Conservation (phyloP, 2,888 invertebrate genomes). For the Mongoloraphidia duomilia region DNA sequence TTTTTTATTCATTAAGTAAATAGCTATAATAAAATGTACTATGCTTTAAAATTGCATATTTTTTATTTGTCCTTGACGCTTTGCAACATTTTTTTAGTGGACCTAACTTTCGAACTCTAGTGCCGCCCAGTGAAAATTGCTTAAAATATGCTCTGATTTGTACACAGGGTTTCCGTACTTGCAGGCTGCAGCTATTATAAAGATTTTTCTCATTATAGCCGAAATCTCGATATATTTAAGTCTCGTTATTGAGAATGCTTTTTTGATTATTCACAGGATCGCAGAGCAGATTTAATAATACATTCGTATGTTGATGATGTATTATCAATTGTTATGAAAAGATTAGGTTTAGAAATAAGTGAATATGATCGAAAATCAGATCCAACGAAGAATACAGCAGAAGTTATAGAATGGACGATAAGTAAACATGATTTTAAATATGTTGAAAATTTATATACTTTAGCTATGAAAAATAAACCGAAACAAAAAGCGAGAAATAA, state of each 20-base stretch:
- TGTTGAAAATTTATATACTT: slow-evolving; percentile 46
- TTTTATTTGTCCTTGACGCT: too few species aligned
- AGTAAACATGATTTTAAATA: slow-evolving; percentile 40
- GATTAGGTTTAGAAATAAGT: slow-evolving; percentile 58
- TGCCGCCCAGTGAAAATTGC: too few species aligned
- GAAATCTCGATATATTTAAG: background rate
- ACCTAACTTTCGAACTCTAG: too few species aligned
- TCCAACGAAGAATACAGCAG: slow-evolving; percentile 42
- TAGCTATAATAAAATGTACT: too few species aligned
- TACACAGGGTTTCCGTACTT: too few species aligned
- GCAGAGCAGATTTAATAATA: slow-evolving; percentile 78
- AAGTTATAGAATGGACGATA: slow-evolving; percentile 60
- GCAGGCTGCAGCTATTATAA: too few species aligned
- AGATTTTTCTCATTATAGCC: too few species aligned
- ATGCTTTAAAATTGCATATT: too few species aligned
- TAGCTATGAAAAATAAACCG: slow-evolving; percentile 26
- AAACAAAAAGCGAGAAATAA: too few species aligned
- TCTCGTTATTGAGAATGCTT: background rate
- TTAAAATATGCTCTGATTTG: too few species aligned
- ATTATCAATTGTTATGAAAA: slow-evolving; percentile 56
- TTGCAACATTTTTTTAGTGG: too few species aligned
- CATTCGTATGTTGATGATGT: slow-evolving; percentile 81
- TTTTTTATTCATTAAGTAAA: too few species aligned
- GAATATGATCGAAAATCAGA: slow-evolving; percentile 50
- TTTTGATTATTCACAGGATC: slow-evolving; percentile 50